Base-by-base conservation (phyloP, 2,797 vertebrate genomes). In the Hybognathus amarus region DNA sequence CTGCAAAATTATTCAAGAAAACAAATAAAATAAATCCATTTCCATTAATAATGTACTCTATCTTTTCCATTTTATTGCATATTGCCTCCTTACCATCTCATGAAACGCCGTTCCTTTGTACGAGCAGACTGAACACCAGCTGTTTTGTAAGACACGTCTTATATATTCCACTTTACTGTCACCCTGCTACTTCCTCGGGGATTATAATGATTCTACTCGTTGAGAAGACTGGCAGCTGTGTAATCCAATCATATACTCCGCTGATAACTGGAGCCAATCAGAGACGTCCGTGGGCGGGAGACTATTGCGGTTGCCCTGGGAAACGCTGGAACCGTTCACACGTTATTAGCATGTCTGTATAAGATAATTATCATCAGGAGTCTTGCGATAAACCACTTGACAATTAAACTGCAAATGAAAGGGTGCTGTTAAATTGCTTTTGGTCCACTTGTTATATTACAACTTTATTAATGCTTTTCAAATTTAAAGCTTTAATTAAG, bases 241-340 rank as follows among this genome's bases (percentile, higher is more conserved):
- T 15, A 12, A 78, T 17, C 83, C 87, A 89, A 90, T 88, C 82
- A 5, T 6, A 40, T 8, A 63, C 36, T 11, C 56, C 12, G 42
- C 38, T 70, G 27, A 77, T 15, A 30, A 6, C 30, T n/a, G 0
- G 12, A 88, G 13, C 88, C 85, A 88, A 88, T 87, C 42, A 68
- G 30, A 85, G 20, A 10, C 2, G 6, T 27, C 15, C 0, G 20
- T 22, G 54, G 87, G 83, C 77, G 83, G 85, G 33, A 10, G 20
- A 36, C 2, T 30, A 36, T 15, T 24, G 42, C 11, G 81, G 85
- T 89, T 88, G 67, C 85, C 79, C 77, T 17, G 59, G 69, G 87
- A 87, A 84, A 89, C 85, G 79, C 67, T 22, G 38, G 11, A 33
- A 42, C 24, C 6, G 54, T 82, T 77, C 54, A 30, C 71, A 15